phyloP scores from a whole-genome alignment of 2,113 vertebrate genomes.

The Dasyurus viverrinus region DNA sequence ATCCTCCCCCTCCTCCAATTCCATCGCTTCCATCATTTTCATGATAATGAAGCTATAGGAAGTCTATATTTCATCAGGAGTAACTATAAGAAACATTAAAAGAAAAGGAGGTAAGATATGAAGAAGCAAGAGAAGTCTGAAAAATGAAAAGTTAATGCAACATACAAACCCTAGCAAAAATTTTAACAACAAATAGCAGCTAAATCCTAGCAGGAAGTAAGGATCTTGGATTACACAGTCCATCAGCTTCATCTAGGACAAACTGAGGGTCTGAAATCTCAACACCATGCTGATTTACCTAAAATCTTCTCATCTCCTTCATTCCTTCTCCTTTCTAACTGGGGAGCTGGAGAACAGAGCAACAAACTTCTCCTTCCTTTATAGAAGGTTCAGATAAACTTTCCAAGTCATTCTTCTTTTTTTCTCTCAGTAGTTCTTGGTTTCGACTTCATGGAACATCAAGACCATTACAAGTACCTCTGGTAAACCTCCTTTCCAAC shows the following conservation, averaged over 20 bases:
- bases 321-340: too few species aligned
- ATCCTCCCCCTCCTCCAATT: too few species aligned
- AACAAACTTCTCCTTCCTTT: too few species aligned
- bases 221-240: not conserved
- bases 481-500: not conserved
- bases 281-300: too few species aligned
- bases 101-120: not conserved
- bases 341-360: too few species aligned
- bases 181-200: not conserved
- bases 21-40: too few species aligned
- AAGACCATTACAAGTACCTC: too few species aligned
- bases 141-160: not conserved
- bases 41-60: not conserved
- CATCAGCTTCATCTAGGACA: not conserved
- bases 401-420: too few species aligned
- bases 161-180: not conserved
- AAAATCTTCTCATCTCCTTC: too few species aligned
- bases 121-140: not conserved
- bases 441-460: not conserved
- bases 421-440: too few species aligned
- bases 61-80: not conserved
- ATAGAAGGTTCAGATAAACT: too few species aligned
- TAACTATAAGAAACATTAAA: not conserved
- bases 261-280: too few species aligned
- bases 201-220: not conserved